Evolutionary conservation across 2,888 invertebrate genomes (phyloP).

Genomic region (Lepidocyrtoides sp.): DNA sequence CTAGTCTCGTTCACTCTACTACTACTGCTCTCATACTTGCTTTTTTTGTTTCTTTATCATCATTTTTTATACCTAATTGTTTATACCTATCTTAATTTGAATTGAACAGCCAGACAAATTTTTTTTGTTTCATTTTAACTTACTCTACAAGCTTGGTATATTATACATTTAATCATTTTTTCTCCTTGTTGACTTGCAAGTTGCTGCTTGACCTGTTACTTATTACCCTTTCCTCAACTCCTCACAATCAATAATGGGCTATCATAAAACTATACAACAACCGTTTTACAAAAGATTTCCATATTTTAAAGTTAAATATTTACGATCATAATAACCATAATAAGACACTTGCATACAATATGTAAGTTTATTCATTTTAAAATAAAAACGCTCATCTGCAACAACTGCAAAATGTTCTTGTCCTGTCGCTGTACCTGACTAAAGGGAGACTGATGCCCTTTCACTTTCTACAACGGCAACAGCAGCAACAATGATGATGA

Average conservation of each 20-base stretch:
- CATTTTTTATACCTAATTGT: too few relatives aligned
- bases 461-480: slow-evolving; percentile 68
- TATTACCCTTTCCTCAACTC: background rate
- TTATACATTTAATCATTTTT: background rate
- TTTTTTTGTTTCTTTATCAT: background rate
- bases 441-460: slow-evolving; percentile 36
- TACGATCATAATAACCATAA: slow-evolving; percentile 2
- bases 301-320: slow-evolving; percentile 2
- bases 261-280: background rate
- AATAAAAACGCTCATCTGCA: background rate
- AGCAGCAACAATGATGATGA: background rate
- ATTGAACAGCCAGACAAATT: background rate
- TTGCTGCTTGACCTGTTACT: slow-evolving; percentile 37
- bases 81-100: background rate
- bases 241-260: too few relatives aligned
- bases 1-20: background rate
- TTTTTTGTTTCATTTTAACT: background rate
- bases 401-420: background rate
- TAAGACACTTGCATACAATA: background rate
- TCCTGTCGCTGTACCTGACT: too few relatives aligned
- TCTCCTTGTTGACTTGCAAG: background rate
- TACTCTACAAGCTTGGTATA: too few relatives aligned
- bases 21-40: too few relatives aligned
- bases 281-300: background rate
- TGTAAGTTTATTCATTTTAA: slow-evolving; percentile 3